These are phyloP conservation scores for Zootoca vivipara DNA, from an alignment of 2,113 vertebrate species.

Conservation along the genomic window DNA sequence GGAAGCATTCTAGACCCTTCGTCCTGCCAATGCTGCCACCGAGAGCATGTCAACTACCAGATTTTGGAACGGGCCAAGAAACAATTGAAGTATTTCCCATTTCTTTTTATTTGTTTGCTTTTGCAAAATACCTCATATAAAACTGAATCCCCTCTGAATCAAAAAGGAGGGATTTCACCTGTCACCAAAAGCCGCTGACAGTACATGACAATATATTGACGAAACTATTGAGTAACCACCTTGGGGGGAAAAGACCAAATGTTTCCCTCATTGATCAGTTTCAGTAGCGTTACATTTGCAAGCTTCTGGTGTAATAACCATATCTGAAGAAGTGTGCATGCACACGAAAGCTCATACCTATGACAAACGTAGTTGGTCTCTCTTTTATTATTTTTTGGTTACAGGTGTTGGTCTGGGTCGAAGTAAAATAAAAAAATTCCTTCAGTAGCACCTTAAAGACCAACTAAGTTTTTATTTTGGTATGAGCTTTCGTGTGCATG, in stretches of 20 bases:
- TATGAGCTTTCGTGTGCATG: no score
- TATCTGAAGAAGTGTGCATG: no score
- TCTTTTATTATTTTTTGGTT: no score
- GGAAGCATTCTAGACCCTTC: not conserved
- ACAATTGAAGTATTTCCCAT: not conserved
- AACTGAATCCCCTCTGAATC: not conserved
- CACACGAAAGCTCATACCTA: no score
- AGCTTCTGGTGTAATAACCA: conserved; percentile 27
- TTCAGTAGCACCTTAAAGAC: no score
- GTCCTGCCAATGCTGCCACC: not conserved
- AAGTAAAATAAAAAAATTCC: no score
- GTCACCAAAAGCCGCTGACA: not conserved
- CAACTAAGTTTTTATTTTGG: no score
- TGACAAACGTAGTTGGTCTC: no score
- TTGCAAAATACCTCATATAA: not conserved
- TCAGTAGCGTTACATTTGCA: conserved; percentile 18
- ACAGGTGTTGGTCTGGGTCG: no score
- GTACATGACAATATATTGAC: not conserved
- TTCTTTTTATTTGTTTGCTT: no score
- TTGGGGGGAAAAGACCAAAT: not conserved
- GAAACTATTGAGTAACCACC: not conserved
- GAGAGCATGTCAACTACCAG: not conserved
- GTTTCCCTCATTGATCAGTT: accelerated
- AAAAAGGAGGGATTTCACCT: not conserved
- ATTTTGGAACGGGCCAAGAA: not conserved